Percentiles rank a stretch among this genome's conserved stretches.
Evolutionary conservation across 2,888 invertebrate genomes (phyloP).

Genomic region (Drosophila testacea): DNA sequence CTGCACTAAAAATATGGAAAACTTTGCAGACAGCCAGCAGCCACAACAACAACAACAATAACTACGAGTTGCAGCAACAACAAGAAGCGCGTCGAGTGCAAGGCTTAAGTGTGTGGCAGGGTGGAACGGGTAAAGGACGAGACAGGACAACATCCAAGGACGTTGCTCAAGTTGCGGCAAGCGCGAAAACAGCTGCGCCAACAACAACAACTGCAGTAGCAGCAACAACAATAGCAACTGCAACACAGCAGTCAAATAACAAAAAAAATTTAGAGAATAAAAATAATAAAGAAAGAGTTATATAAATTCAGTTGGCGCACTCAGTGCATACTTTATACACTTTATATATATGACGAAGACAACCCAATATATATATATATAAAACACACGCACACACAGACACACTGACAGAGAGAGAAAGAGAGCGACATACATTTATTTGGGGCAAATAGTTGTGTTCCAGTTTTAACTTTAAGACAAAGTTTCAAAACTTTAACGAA

Average conservation of each 20-base stretch:
- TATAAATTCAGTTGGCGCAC: slow-evolving; percentile 59
- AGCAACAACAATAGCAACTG: slow-evolving; percentile 32
- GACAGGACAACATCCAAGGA: slow-evolving; percentile 68
- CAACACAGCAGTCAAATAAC: slow-evolving; percentile 45
- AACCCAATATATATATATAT: slow-evolving; percentile 2
- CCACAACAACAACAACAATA: slow-evolving; percentile 53
- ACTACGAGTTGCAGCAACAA: slow-evolving; percentile 16
- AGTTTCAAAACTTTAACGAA: slow-evolving; percentile 78
- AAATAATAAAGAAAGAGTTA: slow-evolving; percentile 45
- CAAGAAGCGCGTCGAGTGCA: slow-evolving; percentile 51
- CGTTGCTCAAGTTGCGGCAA: slow-evolving; percentile 77
- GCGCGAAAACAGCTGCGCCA: slow-evolving; percentile 70
- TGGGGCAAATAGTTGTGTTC: slow-evolving; percentile 82
- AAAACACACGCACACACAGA: slow-evolving; percentile 8
- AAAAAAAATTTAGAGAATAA: slow-evolving; percentile 3
- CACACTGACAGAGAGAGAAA: not conserved
- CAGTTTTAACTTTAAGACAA: slow-evolving; percentile 77
- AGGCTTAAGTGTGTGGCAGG: slow-evolving; percentile 59
- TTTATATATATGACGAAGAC: not conserved
- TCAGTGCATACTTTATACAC: slow-evolving; percentile 51
- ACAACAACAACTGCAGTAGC: slow-evolving; percentile 28
- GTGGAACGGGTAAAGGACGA: not conserved
- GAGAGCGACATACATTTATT: slow-evolving; percentile 49
- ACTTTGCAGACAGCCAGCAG: slow-evolving; percentile 75
- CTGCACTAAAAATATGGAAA: slow-evolving; percentile 79